Evolutionary conservation across 2,888 invertebrate genomes (phyloP).

Genomic region (Drosophila quinaria): DNA sequence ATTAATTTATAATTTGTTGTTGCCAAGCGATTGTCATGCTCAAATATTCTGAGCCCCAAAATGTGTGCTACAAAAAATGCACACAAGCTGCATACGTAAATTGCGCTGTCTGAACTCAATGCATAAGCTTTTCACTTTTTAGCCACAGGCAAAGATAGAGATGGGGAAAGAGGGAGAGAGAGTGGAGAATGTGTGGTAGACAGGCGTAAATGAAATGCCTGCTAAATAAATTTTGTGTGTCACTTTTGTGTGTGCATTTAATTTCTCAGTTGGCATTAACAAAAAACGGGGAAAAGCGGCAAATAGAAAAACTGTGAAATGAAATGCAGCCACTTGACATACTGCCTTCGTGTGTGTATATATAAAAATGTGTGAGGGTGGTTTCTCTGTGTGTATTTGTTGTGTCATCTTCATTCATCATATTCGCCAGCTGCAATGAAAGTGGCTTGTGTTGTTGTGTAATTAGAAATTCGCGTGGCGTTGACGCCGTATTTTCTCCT

Average conservation of each 20-base stretch:
- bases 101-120: slow-evolving; percentile 33
- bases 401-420: slow-evolving; percentile 62
- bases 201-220: slow-evolving; percentile 62
- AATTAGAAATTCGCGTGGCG: slow-evolving; percentile 46
- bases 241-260: slow-evolving; percentile 72
- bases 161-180: neutral
- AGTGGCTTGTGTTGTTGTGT: slow-evolving; percentile 24
- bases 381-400: slow-evolving; percentile 14
- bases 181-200: neutral
- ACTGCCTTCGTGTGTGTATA: slow-evolving; percentile 20
- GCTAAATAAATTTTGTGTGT: slow-evolving; percentile 70
- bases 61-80: slow-evolving; percentile 45
- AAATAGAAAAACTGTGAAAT: slow-evolving; percentile 36
- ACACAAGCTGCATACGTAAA: slow-evolving; percentile 19
- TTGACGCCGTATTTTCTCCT: slow-evolving; percentile 30
- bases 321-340: slow-evolving; percentile 73
- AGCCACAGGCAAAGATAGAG: slow-evolving; percentile 25
- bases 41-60: slow-evolving; percentile 31
- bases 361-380: slow-evolving; percentile 3
- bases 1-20: slow-evolving; percentile 38
- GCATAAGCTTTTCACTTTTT: slow-evolving; percentile 30
- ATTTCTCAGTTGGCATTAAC: slow-evolving; percentile 67
- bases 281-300: slow-evolving; percentile 25
- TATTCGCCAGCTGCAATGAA: slow-evolving; percentile 37
- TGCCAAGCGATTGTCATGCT: slow-evolving; percentile 23